phyloP scores from a whole-genome alignment of 2,797 vertebrate species.

The Syndactyla subalaris region DNA sequence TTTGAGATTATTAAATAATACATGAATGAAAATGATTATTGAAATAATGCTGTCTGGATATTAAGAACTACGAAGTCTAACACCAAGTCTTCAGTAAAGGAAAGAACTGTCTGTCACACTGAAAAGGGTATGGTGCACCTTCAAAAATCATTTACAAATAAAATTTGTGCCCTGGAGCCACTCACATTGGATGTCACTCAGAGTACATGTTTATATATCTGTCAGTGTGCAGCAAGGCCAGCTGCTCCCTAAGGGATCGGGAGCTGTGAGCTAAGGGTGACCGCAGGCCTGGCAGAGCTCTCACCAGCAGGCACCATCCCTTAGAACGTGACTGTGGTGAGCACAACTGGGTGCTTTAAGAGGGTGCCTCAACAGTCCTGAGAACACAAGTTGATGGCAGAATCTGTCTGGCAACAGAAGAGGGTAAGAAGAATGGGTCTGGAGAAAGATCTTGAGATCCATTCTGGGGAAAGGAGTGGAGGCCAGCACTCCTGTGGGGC shows the following conservation, averaged over 20 bases:
- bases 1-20: background rate
- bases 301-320: background rate
- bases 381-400: background rate
- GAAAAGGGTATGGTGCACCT: background rate
- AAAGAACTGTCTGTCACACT: background rate
- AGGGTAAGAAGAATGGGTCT: background rate
- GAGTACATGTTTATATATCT: rapidly evolving
- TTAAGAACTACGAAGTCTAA: background rate
- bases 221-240: background rate
- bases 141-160: background rate
- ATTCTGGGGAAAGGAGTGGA: background rate
- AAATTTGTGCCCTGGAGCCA: background rate
- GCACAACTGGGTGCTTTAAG: rapidly evolving
- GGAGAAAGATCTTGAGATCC: background rate
- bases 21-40: background rate
- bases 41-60: background rate
- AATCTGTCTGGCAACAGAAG: background rate
- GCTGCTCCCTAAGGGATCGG: background rate
- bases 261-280: background rate
- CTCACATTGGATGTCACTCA: background rate
- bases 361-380: rapidly evolving
- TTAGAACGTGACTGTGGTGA: background rate
- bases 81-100: background rate
- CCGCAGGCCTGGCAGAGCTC: background rate
- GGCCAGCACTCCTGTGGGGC: background rate